phyloP scores from a whole-genome alignment of 2,113 vertebrate genomes.

The Gila orcuttii region DNA sequence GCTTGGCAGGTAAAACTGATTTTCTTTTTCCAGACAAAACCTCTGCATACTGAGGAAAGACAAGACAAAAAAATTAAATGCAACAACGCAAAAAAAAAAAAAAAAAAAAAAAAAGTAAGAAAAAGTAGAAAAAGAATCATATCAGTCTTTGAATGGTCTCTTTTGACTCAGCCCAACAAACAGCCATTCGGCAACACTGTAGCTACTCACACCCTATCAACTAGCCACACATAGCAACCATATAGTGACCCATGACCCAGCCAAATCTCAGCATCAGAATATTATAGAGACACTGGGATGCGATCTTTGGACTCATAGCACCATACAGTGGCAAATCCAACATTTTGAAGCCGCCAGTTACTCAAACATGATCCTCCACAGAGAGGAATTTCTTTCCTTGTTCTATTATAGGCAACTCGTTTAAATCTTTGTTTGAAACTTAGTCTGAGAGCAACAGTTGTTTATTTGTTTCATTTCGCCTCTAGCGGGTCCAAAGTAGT shows the following conservation, averaged over 20 bases:
- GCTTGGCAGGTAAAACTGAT: neutral
- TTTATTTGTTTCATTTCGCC: conserved; percentile 49
- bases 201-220: neutral
- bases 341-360: neutral
- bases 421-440: conserved; percentile 10
- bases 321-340: neutral
- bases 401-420: too few species aligned
- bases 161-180: too few species aligned
- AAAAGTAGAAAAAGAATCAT: neutral
- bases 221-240: neutral
- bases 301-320: neutral
- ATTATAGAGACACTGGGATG: too few species aligned
- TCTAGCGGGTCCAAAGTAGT: conserved; percentile 47
- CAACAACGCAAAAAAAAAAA: neutral
- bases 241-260: neutral
- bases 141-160: too few species aligned
- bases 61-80: neutral
- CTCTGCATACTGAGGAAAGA: neutral
- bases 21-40: neutral
- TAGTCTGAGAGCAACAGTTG: conserved; percentile 55
- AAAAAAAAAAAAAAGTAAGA: too few species aligned
- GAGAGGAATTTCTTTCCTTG: neutral
- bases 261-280: neutral
- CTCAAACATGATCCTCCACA: neutral
- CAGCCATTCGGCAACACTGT: neutral